Percentiles rank a stretch among this genome's conserved stretches.
phyloP scores from a whole-genome alignment of 2,113 vertebrate species.

The Nyctibius bracteatus region DNA sequence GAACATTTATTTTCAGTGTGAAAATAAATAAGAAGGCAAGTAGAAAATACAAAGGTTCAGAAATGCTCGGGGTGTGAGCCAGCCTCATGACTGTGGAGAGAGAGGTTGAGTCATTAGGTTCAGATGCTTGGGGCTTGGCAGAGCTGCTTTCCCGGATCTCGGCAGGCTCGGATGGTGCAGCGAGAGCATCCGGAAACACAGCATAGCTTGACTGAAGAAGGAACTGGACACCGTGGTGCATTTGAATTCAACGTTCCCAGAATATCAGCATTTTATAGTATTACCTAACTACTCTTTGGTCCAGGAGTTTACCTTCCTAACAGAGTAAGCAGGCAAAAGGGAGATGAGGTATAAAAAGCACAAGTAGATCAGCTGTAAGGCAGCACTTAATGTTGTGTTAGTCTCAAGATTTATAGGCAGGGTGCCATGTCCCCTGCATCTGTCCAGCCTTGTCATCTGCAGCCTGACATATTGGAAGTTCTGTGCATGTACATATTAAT shows the following conservation, averaged over 20 bases:
- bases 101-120: not conserved
- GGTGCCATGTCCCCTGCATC: not conserved
- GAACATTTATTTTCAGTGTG: slow-evolving; percentile 4
- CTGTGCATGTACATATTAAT: slow-evolving; percentile 15
- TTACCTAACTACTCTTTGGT: not conserved
- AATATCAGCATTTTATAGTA: not conserved
- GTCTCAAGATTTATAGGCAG: not conserved
- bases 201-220: not conserved
- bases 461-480: slow-evolving; percentile 9
- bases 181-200: not conserved
- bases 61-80: not conserved
- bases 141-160: not conserved
- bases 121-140: not conserved
- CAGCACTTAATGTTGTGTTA: not conserved
- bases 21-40: slow-evolving; percentile 12
- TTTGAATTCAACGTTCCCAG: not conserved
- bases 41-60: not conserved
- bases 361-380: not conserved
- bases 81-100: not conserved
- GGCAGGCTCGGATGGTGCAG: not conserved
- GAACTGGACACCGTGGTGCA: not conserved
- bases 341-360: not conserved
- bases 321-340: not conserved
- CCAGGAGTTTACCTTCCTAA: not conserved
- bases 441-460: slow-evolving; percentile 36